These are phyloP conservation scores for Diglossa cyanea DNA, from an alignment of 2,797 vertebrate genomes.

Conservation along the genomic window DNA sequence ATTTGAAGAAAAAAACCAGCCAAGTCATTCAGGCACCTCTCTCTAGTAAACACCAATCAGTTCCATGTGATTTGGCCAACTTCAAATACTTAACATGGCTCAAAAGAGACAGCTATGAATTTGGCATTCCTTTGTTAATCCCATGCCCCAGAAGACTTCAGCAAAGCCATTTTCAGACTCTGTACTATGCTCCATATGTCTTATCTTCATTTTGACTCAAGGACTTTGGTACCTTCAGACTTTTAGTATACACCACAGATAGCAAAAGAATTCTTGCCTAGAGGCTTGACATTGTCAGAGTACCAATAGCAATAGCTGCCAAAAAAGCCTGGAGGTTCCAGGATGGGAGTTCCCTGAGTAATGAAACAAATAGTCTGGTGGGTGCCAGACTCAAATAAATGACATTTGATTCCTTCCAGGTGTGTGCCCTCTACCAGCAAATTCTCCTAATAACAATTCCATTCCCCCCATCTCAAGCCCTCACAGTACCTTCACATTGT, in stretches of 20 bases:
- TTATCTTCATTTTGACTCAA: not conserved
- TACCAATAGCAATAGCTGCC: not conserved
- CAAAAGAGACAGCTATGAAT: not conserved
- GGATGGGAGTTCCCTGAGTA: not conserved
- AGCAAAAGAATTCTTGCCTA: not conserved
- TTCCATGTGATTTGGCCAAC: not conserved
- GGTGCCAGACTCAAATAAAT: not conserved
- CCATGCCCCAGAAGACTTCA: not conserved
- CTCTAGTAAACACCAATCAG: not conserved
- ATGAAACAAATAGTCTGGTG: not conserved
- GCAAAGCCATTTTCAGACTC: not conserved
- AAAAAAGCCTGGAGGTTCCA: not conserved
- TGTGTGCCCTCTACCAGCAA: not conserved
- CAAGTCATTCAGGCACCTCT: slow-evolving; percentile 7
- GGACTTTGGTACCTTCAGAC: not conserved
- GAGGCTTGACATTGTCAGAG: not conserved
- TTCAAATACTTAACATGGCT: not conserved
- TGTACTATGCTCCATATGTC: not conserved
- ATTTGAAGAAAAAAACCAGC: not conserved
- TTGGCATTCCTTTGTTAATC: not conserved
- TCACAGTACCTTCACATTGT: not conserved
- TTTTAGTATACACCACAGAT: not conserved
- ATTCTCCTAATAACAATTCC: not conserved
- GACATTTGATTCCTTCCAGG: slow-evolving; percentile 16
- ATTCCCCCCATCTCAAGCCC: not conserved